These are phyloP conservation scores for Lagodon rhomboides DNA, from an alignment of 2,797 vertebrate genomes.

Conservation along the genomic window DNA sequence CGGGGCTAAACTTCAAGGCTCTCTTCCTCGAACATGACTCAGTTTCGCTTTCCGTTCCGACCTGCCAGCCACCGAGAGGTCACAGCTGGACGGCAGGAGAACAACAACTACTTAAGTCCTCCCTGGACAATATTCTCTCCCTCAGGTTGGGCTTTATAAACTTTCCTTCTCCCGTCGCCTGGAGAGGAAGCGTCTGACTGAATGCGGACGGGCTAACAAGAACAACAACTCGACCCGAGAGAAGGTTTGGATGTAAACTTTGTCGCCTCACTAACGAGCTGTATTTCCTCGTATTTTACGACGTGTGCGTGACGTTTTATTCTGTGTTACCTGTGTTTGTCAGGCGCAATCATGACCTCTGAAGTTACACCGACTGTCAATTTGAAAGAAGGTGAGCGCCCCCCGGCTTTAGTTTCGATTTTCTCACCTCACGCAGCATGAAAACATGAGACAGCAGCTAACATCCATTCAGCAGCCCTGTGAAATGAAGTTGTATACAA, in stretches of 20 bases:
- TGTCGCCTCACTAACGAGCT: neutral
- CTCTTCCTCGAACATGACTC: too few species aligned
- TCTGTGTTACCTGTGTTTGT: constrained; percentile 25
- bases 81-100: too few species aligned
- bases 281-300: neutral
- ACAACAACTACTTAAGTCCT: too few species aligned
- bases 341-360: constrained; percentile 60
- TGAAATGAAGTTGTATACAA: neutral
- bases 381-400: constrained; percentile 71
- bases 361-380: neutral
- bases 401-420: constrained; percentile 36
- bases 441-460: too few species aligned
- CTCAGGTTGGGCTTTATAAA: too few species aligned
- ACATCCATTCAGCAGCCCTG: too few species aligned
- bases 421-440: neutral
- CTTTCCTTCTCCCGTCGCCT: too few species aligned
- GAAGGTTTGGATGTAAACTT: constrained; percentile 5
- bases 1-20: too few species aligned
- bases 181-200: neutral
- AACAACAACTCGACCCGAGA: neutral
- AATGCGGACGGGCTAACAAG: neutral
- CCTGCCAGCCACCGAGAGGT: too few species aligned
- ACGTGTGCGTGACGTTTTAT: too few species aligned
- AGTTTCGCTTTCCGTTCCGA: too few species aligned
- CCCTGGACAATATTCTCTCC: too few species aligned